Conservation (phyloP, 2,888 invertebrate species). For the Andrena flavipes region DNA sequence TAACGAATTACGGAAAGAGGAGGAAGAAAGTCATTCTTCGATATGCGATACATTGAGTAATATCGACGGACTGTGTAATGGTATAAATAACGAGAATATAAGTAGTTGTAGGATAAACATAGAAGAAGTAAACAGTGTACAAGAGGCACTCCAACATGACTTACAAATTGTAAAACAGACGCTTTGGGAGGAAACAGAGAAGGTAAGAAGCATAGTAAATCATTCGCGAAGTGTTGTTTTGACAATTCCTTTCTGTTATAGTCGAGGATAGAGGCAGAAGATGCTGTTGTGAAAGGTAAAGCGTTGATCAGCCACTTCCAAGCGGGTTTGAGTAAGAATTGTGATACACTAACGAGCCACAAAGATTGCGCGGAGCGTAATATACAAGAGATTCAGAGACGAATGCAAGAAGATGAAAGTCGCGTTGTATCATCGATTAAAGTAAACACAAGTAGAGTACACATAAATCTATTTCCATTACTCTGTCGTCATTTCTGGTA, state of each 20-base stretch:
- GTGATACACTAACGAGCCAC: slow-evolving; percentile 69
- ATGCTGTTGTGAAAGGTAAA: slow-evolving; percentile 64
- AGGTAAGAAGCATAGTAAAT: slow-evolving; percentile 67
- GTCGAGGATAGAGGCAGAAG: slow-evolving; percentile 73
- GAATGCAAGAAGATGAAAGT: slow-evolving; percentile 69
- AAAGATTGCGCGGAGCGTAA: slow-evolving; percentile 67
- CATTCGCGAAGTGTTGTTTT: neutral
- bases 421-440: slow-evolving; percentile 67
- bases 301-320: slow-evolving; percentile 74
- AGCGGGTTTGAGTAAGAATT: slow-evolving; percentile 69
- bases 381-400: slow-evolving; percentile 68
- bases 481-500: neutral
- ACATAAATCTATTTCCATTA: neutral
- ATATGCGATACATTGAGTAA: slow-evolving; percentile 63
- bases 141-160: slow-evolving; percentile 68
- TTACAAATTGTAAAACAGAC: slow-evolving; percentile 68
- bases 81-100: slow-evolving; percentile 61
- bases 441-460: slow-evolving; percentile 63
- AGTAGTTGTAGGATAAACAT: slow-evolving; percentile 55
- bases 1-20: slow-evolving; percentile 63
- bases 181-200: slow-evolving; percentile 65
- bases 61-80: slow-evolving; percentile 59
- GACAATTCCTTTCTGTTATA: slow-evolving; percentile 27
- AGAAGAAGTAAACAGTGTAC: slow-evolving; percentile 65
- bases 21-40: slow-evolving; percentile 62